A percentile compares a stretch with the other conserved stretches of the same genome.
Conservation (phyloP, 2,888 invertebrate species). For the Drosophila pseudotalamancana region DNA sequence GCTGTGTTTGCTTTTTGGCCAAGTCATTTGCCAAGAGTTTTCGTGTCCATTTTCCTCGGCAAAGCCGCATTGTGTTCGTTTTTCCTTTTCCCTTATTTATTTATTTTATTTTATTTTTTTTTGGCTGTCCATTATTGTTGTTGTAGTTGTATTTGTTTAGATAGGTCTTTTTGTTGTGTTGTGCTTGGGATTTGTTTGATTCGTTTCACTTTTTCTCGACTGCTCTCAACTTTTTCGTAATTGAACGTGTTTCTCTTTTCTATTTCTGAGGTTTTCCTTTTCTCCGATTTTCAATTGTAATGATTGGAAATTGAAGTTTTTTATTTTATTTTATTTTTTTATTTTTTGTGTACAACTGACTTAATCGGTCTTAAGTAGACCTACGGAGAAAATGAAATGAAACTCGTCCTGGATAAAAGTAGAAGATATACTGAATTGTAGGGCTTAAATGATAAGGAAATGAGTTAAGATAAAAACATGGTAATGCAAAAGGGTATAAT, state of each 20-base stretch:
- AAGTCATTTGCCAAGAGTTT: constrained; percentile 49
- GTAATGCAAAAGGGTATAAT: background rate
- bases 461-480: too few species aligned
- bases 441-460: background rate
- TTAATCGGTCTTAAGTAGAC: constrained; percentile 1
- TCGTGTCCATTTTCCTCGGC: constrained; percentile 30
- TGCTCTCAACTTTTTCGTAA: constrained; percentile 47
- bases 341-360: background rate
- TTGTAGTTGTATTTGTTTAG: constrained; percentile 21
- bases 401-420: background rate
- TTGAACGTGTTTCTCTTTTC: constrained; percentile 19
- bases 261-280: constrained; percentile 10
- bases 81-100: background rate
- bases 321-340: background rate
- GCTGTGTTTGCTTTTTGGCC: constrained; percentile 44
- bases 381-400: background rate
- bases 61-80: constrained; percentile 34
- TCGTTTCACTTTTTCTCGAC: constrained; percentile 20
- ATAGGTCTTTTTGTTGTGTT: constrained; percentile 9
- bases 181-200: constrained; percentile 20
- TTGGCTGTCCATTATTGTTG: constrained; percentile 36
- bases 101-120: constrained; percentile 3
- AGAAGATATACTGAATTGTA: background rate
- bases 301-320: constrained; percentile 35
- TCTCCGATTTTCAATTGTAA: constrained; percentile 16